Evolutionary conservation across 2,888 invertebrate species (phyloP), one percentile per base, ranked within the genome.

Genomic region (Volucella inanis): DNA sequence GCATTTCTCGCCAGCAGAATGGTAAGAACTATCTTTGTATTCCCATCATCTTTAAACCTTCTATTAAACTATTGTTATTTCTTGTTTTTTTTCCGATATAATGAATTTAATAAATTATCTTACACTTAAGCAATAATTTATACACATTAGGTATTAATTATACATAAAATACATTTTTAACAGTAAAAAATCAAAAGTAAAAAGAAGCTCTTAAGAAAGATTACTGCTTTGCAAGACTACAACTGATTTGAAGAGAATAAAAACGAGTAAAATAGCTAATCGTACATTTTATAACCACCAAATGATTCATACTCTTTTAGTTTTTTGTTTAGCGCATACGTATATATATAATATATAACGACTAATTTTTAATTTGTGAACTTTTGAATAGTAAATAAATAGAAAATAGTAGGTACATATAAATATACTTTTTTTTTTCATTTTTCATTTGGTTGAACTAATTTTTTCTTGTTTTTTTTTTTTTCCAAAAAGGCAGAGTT

Each of bases 81-180:
- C 31, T 62, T 50, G 10, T 50, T 52, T n/a, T 43, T 50, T 52
- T n/a, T 57, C 43, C 49, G 12, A 55, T 52, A 80, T 81, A 68
- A 85, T 80, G 72, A 81, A 85, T 85, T 85, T 67, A 85, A 85
- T 85, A 85, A 85, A 85, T 85, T 81, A 85, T 47, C 64, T 72
- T 81, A 80, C 38, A 74, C 49, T 50, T 67, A 85, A 70, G 15
- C 18, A 54, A 64, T 80, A 65, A 65, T 80, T 61, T 62, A 67
- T 59, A 68, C 72, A 78, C 45, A 62, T 55, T 70, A 72, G 52
- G 57, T 65, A 31, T 62, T 59, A 67, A 15, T 45, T 52, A 41
- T 50, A 55, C 52, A 49, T 67, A 59, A 41, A 64, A 70, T 64
- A 81, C 38, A 49, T 49, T n/a, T 41, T n/a, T 41, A 62, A 31